Percentiles rank a stretch among this genome's conserved stretches.
These are phyloP conservation scores for Callitettix versicolor DNA, from an alignment of 1,140 invertebrate genomes.

Conservation along the genomic window DNA sequence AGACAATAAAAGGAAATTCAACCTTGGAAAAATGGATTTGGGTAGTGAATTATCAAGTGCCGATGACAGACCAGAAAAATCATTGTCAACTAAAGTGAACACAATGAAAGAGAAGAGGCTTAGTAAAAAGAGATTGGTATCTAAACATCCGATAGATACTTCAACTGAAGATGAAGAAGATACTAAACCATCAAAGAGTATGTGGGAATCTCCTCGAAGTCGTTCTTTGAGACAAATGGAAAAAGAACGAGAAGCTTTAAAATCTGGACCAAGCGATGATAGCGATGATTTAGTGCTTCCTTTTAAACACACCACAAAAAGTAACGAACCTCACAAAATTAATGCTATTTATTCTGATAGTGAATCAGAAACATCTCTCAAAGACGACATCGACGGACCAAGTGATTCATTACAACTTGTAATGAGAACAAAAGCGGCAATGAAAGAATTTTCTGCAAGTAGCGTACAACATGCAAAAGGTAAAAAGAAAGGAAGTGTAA, in stretches of 20 bases:
- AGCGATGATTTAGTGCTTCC: conserved; percentile 58
- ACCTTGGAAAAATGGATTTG: neutral
- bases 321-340: conserved; percentile 29
- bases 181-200: conserved; percentile 32
- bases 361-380: conserved; percentile 41
- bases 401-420: conserved; percentile 36
- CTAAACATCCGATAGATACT: conserved; percentile 20
- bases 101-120: conserved; percentile 34
- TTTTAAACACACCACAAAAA: conserved; percentile 35
- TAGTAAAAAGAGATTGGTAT: conserved; percentile 23
- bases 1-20: conserved; percentile 18
- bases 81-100: conserved; percentile 9
- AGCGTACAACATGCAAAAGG: conserved; percentile 23
- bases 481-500: conserved; percentile 26
- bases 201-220: conserved; percentile 36
- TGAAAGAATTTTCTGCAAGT: conserved; percentile 60
- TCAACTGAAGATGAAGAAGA: conserved; percentile 27
- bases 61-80: conserved; percentile 17
- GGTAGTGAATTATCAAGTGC: conserved; percentile 23
- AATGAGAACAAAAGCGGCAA: conserved; percentile 66
- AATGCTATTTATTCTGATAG: conserved; percentile 64
- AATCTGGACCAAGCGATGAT: conserved; percentile 36
- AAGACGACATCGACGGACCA: conserved; percentile 35
- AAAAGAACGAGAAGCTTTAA: conserved; percentile 40
- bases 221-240: conserved; percentile 56